Percentiles rank a stretch among this genome's conserved stretches.
These are phyloP conservation scores for Morone chrysops DNA, from an alignment of 2,113 vertebrate species.

Conservation along the genomic window DNA sequence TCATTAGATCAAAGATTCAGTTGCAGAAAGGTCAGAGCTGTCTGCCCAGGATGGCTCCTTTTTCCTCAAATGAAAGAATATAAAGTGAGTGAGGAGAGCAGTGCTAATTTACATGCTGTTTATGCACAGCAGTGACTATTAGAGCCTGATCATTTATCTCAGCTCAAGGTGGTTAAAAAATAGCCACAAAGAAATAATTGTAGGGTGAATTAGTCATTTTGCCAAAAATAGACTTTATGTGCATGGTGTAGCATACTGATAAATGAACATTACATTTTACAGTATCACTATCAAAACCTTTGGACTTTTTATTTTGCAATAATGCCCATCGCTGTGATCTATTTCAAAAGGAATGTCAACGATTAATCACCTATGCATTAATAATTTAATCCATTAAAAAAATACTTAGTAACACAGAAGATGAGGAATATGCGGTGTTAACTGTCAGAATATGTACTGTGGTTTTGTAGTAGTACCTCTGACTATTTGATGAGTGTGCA, in stretches of 20 bases:
- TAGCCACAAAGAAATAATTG: slow-evolving; percentile 10
- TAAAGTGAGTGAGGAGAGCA: neutral
- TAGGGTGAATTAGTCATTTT: slow-evolving; percentile 23
- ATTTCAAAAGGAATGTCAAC: neutral
- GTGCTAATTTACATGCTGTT: slow-evolving; percentile 46
- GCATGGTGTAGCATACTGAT: slow-evolving; percentile 29
- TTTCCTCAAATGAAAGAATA: slow-evolving; percentile 38
- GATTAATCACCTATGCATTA: neutral
- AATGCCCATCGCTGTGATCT: neutral
- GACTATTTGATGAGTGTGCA: too few species aligned
- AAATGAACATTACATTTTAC: neutral
- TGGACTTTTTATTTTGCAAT: neutral
- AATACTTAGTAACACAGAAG: neutral
- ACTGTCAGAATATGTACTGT: neutral
- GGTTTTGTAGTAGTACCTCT: too few species aligned
- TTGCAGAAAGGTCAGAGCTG: slow-evolving; percentile 54
- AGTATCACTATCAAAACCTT: neutral
- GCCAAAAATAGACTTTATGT: slow-evolving; percentile 14
- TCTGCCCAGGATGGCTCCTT: slow-evolving; percentile 26
- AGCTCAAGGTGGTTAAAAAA: slow-evolving; percentile 29
- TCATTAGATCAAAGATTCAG: slow-evolving; percentile 50
- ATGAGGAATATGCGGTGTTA: neutral
- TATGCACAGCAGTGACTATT: slow-evolving; percentile 49
- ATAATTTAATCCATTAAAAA: neutral
- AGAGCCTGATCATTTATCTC: slow-evolving; percentile 19